Percentiles rank a stretch among this genome's conserved stretches.
Evolutionary conservation across 1,140 invertebrate species (phyloP).

Genomic region (Lucilia sericata): DNA sequence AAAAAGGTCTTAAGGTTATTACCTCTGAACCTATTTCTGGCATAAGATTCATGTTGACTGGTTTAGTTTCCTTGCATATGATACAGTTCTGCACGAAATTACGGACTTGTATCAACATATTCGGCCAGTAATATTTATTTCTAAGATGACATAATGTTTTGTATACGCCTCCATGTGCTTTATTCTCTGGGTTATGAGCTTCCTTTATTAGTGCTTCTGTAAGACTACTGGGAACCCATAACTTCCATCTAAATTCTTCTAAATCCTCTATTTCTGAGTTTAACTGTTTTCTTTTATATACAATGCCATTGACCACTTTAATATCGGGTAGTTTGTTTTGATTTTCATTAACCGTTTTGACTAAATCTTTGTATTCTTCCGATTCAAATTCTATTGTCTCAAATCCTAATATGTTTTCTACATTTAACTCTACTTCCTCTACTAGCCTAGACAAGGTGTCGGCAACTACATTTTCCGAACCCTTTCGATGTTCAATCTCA

Average conservation of each 20-base stretch:
- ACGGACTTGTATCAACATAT: background rate
- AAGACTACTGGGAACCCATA: background rate
- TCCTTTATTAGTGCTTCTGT: background rate
- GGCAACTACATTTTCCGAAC: constrained; percentile 29
- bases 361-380: constrained; percentile 2
- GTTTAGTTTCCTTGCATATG: background rate
- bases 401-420: constrained; percentile 5
- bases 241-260: background rate
- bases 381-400: constrained; percentile 24
- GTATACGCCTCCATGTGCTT: background rate
- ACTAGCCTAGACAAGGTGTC: background rate
- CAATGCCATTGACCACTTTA: background rate
- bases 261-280: background rate
- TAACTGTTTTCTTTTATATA: background rate
- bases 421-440: background rate
- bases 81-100: background rate
- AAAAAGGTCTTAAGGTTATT: background rate
- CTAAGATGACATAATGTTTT: background rate
- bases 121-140: background rate
- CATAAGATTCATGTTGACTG: background rate
- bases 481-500: constrained; percentile 7
- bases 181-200: background rate
- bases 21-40: background rate
- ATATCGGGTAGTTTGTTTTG: background rate
- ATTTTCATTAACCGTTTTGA: background rate